These are phyloP conservation scores for Delia radicum DNA, from an alignment of 1,140 invertebrate genomes.

Conservation along the genomic window DNA sequence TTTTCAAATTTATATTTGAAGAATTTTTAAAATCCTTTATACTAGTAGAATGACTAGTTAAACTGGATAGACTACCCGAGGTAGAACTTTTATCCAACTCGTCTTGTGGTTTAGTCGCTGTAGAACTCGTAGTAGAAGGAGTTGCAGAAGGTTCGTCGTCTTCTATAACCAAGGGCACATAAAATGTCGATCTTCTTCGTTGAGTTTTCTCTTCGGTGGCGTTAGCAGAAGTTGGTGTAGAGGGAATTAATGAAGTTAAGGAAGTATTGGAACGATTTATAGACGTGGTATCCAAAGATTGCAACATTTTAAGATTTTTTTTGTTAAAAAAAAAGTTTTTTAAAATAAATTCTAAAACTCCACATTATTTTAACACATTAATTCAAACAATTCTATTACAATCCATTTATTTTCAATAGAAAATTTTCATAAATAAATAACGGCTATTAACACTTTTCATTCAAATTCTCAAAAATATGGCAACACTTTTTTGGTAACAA, in stretches of 20 bases:
- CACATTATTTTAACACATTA: not conserved
- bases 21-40: slow-evolving; percentile 29
- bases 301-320: slow-evolving; percentile 25
- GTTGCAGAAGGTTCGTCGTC: slow-evolving; percentile 41
- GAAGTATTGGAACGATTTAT: slow-evolving; percentile 10
- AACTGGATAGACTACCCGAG: slow-evolving; percentile 12
- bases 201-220: slow-evolving; percentile 44
- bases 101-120: not conserved
- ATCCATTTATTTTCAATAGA: not conserved
- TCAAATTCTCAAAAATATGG: not conserved
- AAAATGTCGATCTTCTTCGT: slow-evolving; percentile 62
- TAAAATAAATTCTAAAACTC: not conserved
- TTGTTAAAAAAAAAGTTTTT: not conserved
- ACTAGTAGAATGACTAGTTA: slow-evolving; percentile 7
- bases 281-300: slow-evolving; percentile 15
- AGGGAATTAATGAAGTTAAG: not conserved
- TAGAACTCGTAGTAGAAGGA: not conserved
- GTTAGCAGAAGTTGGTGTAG: not conserved
- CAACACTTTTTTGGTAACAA: not conserved
- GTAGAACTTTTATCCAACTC: not conserved
- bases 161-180: slow-evolving; percentile 60
- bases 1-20: slow-evolving; percentile 33
- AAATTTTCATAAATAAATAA: not conserved
- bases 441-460: not conserved
- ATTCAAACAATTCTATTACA: not conserved